These are phyloP conservation scores for Mayetiola destructor DNA, from an alignment of 2,888 invertebrate species.

Conservation along the genomic window DNA sequence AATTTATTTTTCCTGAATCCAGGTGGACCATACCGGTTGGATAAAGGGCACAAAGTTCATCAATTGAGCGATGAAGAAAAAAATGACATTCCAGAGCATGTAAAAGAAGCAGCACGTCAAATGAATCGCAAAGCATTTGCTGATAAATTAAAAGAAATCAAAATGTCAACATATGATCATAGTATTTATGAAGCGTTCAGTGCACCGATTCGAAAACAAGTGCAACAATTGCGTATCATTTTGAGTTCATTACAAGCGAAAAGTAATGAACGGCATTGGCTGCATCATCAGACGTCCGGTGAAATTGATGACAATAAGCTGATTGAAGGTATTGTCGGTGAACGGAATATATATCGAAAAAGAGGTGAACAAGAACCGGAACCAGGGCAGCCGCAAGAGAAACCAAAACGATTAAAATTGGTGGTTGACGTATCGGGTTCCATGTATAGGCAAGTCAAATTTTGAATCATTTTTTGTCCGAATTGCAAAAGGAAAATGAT, in stretches of 20 bases:
- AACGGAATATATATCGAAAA: conserved; percentile 76
- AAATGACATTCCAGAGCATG: conserved; percentile 75
- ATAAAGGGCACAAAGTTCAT: conserved; percentile 84
- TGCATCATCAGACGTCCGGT: conserved; percentile 83
- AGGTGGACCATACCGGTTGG: conserved; percentile 88
- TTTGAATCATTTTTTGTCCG: background rate
- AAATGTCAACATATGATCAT: conserved; percentile 90
- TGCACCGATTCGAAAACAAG: conserved; percentile 58
- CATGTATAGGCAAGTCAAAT: conserved; percentile 64
- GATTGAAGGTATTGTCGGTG: conserved; percentile 87
- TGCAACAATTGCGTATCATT: conserved; percentile 59
- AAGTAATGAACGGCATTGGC: conserved; percentile 88
- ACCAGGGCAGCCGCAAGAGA: conserved; percentile 69
- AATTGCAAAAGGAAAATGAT: background rate
- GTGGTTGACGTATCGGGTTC: conserved; percentile 91
- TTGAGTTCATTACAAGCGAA: conserved; percentile 80
- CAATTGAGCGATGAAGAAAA: conserved; percentile 86
- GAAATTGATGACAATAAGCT: conserved; percentile 90
- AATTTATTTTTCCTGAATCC: too few species aligned
- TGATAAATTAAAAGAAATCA: conserved; percentile 74
- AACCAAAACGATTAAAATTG: conserved; percentile 73
- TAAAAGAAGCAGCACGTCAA: conserved; percentile 77
- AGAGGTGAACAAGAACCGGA: conserved; percentile 78
- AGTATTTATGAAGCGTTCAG: conserved; percentile 71
- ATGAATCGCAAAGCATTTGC: conserved; percentile 84